Evolutionary conservation across 2,797 vertebrate genomes (phyloP).

Genomic region (Heteromormyrus szaboi): DNA sequence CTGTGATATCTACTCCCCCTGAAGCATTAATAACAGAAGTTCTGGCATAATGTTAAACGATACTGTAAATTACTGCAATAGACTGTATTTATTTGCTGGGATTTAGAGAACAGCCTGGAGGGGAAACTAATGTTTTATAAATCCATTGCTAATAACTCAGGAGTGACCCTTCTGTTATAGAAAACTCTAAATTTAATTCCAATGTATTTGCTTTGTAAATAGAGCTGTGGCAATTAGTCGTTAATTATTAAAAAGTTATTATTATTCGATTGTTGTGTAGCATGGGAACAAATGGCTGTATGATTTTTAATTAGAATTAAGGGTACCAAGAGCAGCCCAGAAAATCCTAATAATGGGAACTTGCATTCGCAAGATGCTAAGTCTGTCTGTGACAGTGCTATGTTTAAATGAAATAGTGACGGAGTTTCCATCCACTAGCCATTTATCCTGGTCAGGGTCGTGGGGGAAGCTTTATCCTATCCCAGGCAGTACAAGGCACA

Average conservation of each 20-base stretch:
- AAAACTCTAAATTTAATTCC: background rate
- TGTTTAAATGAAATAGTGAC: background rate
- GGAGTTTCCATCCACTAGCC: background rate
- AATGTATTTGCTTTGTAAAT: background rate
- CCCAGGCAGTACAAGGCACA: background rate
- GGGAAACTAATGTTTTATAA: background rate
- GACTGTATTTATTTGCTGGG: conserved; percentile 3
- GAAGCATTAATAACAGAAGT: background rate
- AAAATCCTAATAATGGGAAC: background rate
- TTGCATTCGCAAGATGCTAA: background rate
- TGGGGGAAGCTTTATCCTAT: background rate
- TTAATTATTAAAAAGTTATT: background rate
- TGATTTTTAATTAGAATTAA: background rate
- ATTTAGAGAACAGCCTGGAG: background rate
- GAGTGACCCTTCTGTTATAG: background rate
- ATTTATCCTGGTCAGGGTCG: background rate
- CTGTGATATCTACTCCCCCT: background rate
- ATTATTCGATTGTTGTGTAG: background rate
- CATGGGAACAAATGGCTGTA: background rate
- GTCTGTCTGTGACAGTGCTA: background rate
- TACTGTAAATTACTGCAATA: background rate
- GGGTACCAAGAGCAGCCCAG: background rate
- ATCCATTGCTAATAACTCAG: background rate
- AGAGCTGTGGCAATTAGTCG: background rate
- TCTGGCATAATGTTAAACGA: background rate